A percentile compares a stretch with the other conserved stretches of the same genome.
phyloP scores from a whole-genome alignment of 2,888 invertebrate genomes.

The Pyrgus malvae region DNA sequence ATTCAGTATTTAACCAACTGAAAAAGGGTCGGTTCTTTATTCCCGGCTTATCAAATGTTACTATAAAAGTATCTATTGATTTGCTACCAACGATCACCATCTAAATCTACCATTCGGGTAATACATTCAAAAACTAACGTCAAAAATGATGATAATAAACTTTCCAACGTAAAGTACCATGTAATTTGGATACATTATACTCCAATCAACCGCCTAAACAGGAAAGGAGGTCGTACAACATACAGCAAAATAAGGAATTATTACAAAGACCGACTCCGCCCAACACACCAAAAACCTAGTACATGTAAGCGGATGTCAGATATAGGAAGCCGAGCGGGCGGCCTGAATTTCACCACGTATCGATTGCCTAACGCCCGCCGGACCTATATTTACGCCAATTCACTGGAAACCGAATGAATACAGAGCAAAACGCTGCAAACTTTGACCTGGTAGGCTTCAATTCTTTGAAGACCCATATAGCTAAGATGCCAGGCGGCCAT shows the following conservation, averaged over 20 bases:
- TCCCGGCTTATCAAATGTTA: too few species aligned
- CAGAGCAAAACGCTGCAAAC: background rate
- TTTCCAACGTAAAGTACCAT: background rate
- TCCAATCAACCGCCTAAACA: background rate
- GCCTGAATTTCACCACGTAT: constrained; percentile 36
- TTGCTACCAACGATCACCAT: too few species aligned
- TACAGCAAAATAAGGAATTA: background rate
- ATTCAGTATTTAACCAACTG: too few species aligned
- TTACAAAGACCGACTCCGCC: constrained; percentile 6
- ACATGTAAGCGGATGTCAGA: constrained; percentile 35
- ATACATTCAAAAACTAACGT: too few species aligned
- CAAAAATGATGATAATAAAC: too few species aligned
- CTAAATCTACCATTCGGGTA: too few species aligned
- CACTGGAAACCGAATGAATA: constrained; percentile 19
- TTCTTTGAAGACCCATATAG: too few species aligned
- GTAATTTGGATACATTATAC: background rate
- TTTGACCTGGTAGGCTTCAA: background rate
- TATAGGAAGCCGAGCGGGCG: constrained; percentile 28
- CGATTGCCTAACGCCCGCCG: constrained; percentile 28
- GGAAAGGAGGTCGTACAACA: constrained; percentile 2
- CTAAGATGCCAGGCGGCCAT: too few species aligned
- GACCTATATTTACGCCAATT: constrained; percentile 19
- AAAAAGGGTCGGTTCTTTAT: too few species aligned
- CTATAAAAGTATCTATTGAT: too few species aligned
- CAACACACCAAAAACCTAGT: constrained; percentile 43